A percentile compares a stretch with the other conserved stretches of the same genome.
These are phyloP conservation scores for Sebastes hopkinsi DNA, from an alignment of 2,797 vertebrate genomes.

Conservation along the genomic window DNA sequence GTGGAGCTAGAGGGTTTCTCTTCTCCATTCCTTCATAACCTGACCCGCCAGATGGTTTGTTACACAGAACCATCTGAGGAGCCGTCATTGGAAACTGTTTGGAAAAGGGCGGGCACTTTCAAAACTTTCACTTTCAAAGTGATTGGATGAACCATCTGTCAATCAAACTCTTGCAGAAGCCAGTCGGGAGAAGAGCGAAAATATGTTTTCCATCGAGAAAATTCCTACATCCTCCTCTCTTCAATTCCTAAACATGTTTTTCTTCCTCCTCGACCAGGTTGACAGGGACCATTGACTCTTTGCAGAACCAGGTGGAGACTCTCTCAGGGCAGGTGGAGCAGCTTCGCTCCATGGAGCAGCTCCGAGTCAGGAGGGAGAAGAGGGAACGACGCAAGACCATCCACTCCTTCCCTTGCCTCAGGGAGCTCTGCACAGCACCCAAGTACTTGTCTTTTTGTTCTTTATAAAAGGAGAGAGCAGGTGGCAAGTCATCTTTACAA, in stretches of 20 bases:
- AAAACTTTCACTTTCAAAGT: too few species aligned
- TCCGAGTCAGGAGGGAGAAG: constrained; percentile 89
- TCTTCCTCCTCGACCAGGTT: constrained; percentile 74
- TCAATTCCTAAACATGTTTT: background rate
- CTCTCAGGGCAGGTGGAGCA: constrained; percentile 93
- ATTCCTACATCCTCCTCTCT: too few species aligned
- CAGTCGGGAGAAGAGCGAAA: too few species aligned
- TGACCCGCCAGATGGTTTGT: too few species aligned
- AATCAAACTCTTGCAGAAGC: too few species aligned
- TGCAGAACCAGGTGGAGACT: constrained; percentile 93
- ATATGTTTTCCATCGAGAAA: too few species aligned
- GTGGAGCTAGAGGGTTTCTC: accelerated
- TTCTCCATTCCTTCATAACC: background rate
- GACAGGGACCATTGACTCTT: constrained; percentile 87
- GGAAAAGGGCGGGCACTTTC: too few species aligned
- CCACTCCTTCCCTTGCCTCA: constrained; percentile 92
- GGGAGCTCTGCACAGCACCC: constrained; percentile 88
- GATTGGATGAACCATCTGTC: too few species aligned
- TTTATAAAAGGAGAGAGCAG: background rate
- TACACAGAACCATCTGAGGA: too few species aligned
- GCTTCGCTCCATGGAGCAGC: constrained; percentile 89
- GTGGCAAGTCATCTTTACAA: too few species aligned
- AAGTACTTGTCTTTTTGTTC: constrained; percentile 55
- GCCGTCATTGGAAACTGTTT: too few species aligned
- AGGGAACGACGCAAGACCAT: constrained; percentile 93